These are phyloP conservation scores for Dicycla oo DNA, from an alignment of 2,888 invertebrate species.

Conservation along the genomic window DNA sequence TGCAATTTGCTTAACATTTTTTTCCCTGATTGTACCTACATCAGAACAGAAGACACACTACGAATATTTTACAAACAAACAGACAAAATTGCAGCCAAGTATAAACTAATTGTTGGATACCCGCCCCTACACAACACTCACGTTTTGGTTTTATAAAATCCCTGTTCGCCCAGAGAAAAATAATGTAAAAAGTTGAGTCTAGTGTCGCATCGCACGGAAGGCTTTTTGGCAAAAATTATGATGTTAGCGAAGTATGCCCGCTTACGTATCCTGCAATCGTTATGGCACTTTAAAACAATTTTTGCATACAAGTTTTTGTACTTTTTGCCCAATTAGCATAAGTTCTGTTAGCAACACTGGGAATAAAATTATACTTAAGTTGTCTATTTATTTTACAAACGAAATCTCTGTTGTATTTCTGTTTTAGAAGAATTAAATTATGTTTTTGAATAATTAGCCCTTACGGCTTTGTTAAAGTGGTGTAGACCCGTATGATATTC, in stretches of 20 bases:
- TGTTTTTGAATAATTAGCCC: constrained; percentile 21
- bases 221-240: constrained; percentile 58
- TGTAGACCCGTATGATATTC: constrained; percentile 2
- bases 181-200: constrained; percentile 39
- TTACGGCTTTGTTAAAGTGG: background rate
- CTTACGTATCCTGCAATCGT: constrained; percentile 55
- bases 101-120: constrained; percentile 16
- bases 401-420: constrained; percentile 15
- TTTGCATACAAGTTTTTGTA: constrained; percentile 58
- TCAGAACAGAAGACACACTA: background rate
- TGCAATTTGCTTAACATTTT: no score
- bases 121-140: constrained; percentile 1
- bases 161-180: constrained; percentile 26
- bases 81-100: background rate
- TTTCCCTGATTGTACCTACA: no score
- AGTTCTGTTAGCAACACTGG: constrained; percentile 55
- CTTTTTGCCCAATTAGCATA: constrained; percentile 67
- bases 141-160: constrained; percentile 28
- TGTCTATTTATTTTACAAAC: constrained; percentile 40
- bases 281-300: constrained; percentile 65
- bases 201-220: constrained; percentile 31
- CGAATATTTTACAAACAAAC: background rate
- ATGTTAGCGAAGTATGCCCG: constrained; percentile 55
- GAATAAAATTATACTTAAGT: constrained; percentile 50
- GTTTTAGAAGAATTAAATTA: constrained; percentile 10